phyloP scores from a whole-genome alignment of 2,888 invertebrate genomes.

The Tipula vernalis region DNA sequence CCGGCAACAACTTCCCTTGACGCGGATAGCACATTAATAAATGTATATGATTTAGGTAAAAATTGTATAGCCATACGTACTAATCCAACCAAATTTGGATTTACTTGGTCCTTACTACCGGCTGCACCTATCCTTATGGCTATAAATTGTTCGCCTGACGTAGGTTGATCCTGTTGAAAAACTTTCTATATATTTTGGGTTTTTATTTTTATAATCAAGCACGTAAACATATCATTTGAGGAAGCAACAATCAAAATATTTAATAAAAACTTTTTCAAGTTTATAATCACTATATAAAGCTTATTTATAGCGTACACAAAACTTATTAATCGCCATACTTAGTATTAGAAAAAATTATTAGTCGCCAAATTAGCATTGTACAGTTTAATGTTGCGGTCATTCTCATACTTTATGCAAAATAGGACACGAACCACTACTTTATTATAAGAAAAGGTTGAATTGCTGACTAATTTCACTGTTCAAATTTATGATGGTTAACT shows the following conservation, averaged over 20 bases:
- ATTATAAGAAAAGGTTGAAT: not conserved
- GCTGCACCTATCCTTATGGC: not conserved
- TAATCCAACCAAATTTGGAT: slow-evolving; percentile 31
- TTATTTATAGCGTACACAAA: not conserved
- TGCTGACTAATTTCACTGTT: not conserved
- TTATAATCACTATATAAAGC: not conserved
- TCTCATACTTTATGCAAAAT: not conserved
- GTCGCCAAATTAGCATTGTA: not conserved
- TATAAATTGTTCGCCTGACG: slow-evolving; percentile 9
- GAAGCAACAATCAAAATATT: not conserved
- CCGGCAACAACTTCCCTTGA: slow-evolving; percentile 32
- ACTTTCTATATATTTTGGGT: not conserved
- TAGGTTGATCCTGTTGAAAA: slow-evolving; percentile 10
- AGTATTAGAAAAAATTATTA: not conserved
- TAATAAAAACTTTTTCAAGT: not conserved
- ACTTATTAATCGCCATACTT: not conserved
- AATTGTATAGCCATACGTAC: slow-evolving; percentile 32
- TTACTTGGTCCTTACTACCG: slow-evolving; percentile 25
- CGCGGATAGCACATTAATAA: slow-evolving; percentile 32
- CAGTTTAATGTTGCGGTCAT: not conserved
- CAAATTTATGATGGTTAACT: not conserved
- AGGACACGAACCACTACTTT: not conserved
- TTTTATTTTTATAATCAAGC: not conserved
- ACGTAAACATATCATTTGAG: not conserved
- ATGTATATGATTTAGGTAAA: slow-evolving; percentile 30